These are phyloP conservation scores for Anas platyrhynchos DNA, from an alignment of 2,113 vertebrate genomes.

Conservation along the genomic window DNA sequence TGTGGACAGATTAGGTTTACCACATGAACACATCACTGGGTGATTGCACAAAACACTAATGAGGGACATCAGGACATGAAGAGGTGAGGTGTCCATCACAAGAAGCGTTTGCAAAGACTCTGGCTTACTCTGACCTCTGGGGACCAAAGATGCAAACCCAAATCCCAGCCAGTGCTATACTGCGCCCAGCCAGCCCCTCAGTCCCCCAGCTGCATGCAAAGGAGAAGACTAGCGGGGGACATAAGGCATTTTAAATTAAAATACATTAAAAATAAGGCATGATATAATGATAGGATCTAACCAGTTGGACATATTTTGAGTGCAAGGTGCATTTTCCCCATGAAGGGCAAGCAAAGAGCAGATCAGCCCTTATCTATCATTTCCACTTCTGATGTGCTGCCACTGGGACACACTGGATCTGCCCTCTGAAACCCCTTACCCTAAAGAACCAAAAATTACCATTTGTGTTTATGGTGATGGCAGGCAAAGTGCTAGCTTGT, in stretches of 20 bases:
- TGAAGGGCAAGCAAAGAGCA: neutral
- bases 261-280: neutral
- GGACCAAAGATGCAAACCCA: neutral
- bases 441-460: neutral
- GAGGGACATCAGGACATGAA: neutral
- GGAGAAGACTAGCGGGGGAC: neutral
- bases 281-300: neutral
- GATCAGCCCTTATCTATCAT: neutral
- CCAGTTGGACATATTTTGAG: neutral
- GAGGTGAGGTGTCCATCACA: neutral
- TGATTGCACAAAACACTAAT: neutral
- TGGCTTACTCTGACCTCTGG: neutral
- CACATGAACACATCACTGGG: neutral
- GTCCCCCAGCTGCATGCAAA: neutral
- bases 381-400: neutral
- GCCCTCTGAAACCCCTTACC: neutral
- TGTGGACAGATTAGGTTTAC: neutral
- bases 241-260: neutral
- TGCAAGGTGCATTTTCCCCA: neutral
- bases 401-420: neutral
- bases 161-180: neutral
- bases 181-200: neutral
- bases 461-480: neutral
- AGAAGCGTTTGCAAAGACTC: neutral
- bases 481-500: neutral